Conservation (phyloP, 2,797 vertebrate genomes). For the Rhyacichthys aspro region DNA sequence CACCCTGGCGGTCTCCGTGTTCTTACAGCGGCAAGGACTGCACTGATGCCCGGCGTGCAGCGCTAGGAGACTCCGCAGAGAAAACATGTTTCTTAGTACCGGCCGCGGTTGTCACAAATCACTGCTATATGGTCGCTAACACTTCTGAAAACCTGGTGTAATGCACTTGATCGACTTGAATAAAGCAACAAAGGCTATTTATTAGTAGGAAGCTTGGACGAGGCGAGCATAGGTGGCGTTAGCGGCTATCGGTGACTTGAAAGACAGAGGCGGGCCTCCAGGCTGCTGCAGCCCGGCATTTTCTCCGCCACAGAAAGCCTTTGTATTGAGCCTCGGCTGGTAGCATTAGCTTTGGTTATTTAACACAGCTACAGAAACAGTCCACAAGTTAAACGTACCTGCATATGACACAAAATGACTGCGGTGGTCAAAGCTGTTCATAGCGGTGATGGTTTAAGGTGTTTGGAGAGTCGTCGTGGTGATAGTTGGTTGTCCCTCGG, state of each 20-base stretch:
- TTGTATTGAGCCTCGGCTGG: constrained; percentile 69
- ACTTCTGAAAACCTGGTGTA: background rate
- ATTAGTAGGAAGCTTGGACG: background rate
- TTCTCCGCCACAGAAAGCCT: constrained; percentile 77
- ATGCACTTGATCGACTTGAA: fast-evolving
- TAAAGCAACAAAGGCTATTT: fast-evolving
- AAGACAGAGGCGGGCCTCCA: constrained; percentile 78
- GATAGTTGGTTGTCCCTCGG: constrained; percentile 52
- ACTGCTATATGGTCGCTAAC: constrained; percentile 2
- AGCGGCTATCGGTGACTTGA: constrained; percentile 57
- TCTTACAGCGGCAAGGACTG: constrained; percentile 72
- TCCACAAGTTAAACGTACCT: constrained; percentile 50
- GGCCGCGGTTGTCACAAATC: constrained; percentile 62
- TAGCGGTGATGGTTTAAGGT: constrained; percentile 8
- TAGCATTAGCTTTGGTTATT: constrained; percentile 32
- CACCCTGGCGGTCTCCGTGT: constrained; percentile 70
- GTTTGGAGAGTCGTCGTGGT: constrained; percentile 23
- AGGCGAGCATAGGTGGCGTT: constrained; percentile 2
- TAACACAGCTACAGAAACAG: background rate
- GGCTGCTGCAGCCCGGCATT: constrained; percentile 80
- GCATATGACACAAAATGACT: background rate
- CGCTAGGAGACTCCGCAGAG: constrained; percentile 84
- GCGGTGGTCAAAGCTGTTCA: background rate
- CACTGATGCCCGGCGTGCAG: constrained; percentile 73
- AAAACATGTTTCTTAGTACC: constrained; percentile 74